These are phyloP conservation scores for Triplophysa siluroides DNA, from an alignment of 2,113 vertebrate genomes.

Conservation along the genomic window DNA sequence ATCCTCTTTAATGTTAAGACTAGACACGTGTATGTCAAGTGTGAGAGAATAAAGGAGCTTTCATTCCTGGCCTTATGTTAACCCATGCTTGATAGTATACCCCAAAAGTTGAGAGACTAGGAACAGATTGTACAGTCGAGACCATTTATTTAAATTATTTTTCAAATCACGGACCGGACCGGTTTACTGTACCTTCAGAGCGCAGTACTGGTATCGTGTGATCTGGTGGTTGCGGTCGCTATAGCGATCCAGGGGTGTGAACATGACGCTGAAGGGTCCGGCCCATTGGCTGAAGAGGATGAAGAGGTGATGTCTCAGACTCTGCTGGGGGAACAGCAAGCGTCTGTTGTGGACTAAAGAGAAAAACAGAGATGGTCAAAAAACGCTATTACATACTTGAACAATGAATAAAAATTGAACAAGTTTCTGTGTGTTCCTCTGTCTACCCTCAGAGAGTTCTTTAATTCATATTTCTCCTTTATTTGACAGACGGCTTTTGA, in stretches of 20 bases:
- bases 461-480: not conserved
- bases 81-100: not conserved
- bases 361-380: constrained; percentile 34
- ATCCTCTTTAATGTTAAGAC: not conserved
- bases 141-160: too few relatives aligned
- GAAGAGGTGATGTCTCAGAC: constrained; percentile 95
- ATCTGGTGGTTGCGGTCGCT: constrained; percentile 98
- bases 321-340: constrained; percentile 97
- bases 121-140: too few relatives aligned
- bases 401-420: not conserved
- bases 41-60: not conserved
- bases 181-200: constrained; percentile 83
- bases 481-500: not conserved
- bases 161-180: too few relatives aligned
- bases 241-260: constrained; percentile 94
- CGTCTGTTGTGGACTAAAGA: constrained; percentile 91
- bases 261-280: constrained; percentile 98
- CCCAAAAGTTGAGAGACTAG: too few relatives aligned
- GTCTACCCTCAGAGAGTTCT: not conserved
- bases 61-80: not conserved
- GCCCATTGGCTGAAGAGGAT: constrained; percentile 99
- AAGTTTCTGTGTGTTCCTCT: not conserved
- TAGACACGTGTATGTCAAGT: not conserved
- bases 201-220: constrained; percentile 96
- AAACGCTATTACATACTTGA: not conserved